Percentiles rank a stretch among this genome's conserved stretches.
These are phyloP conservation scores for Microplitis demolitor DNA, from an alignment of 1,140 invertebrate genomes.

Conservation along the genomic window DNA sequence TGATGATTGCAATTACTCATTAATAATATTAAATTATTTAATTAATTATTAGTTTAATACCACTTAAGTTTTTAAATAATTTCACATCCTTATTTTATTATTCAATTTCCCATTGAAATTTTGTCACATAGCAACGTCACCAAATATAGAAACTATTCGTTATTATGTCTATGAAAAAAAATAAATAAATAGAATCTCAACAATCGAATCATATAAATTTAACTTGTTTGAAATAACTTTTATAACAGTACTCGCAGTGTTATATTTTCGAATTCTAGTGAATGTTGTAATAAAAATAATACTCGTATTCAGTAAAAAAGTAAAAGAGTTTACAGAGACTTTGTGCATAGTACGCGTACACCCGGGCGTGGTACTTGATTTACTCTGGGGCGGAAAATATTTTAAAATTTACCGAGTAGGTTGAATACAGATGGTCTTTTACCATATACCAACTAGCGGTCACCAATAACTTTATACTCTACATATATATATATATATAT, in stretches of 20 bases:
- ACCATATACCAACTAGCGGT: too few relatives aligned
- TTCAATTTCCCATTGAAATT: too few relatives aligned
- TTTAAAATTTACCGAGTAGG: constrained; percentile 50
- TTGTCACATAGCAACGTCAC: too few relatives aligned
- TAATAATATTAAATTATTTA: too few relatives aligned
- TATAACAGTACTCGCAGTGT: not conserved
- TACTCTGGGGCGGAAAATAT: constrained; percentile 48
- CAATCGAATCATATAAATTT: constrained; percentile 11
- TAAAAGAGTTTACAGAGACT: constrained; percentile 24
- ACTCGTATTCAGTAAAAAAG: not conserved
- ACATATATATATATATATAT: not conserved
- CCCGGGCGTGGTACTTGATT: constrained; percentile 35
- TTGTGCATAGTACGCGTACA: constrained; percentile 38
- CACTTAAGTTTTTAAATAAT: too few relatives aligned
- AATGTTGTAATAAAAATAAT: constrained; percentile 5
- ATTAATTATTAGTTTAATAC: too few relatives aligned
- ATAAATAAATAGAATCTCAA: not conserved
- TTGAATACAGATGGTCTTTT: constrained; percentile 36
- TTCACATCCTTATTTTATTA: too few relatives aligned
- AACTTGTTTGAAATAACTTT: constrained; percentile 7
- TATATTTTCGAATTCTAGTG: not conserved
- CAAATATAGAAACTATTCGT: too few relatives aligned
- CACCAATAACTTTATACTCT: not conserved
- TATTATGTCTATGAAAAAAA: too few relatives aligned
- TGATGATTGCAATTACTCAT: too few relatives aligned